A percentile compares a stretch with the other conserved stretches of the same genome.
These are phyloP conservation scores for Eremobia ochroleuca DNA, from an alignment of 2,888 invertebrate species.

Conservation along the genomic window DNA sequence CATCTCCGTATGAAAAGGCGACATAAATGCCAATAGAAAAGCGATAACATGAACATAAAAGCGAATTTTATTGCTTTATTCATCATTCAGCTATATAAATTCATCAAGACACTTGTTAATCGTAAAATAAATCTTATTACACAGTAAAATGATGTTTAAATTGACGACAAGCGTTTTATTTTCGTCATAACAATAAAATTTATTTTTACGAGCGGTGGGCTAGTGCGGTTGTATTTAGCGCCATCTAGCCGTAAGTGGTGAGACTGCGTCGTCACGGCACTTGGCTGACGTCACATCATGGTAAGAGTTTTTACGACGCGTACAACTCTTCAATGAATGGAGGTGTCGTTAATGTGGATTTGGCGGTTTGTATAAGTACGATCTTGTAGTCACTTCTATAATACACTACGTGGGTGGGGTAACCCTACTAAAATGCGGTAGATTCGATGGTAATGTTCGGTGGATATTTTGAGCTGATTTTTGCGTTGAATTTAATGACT, in stretches of 20 bases:
- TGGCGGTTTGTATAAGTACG: constrained; percentile 71
- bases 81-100: constrained; percentile 90
- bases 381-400: constrained; percentile 57
- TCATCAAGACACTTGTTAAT: constrained; percentile 91
- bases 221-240: constrained; percentile 79
- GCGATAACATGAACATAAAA: constrained; percentile 88
- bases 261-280: constrained; percentile 77
- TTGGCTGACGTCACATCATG: constrained; percentile 81
- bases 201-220: constrained; percentile 87
- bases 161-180: constrained; percentile 91
- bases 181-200: constrained; percentile 91
- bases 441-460: constrained; percentile 26
- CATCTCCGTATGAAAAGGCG: constrained; percentile 80
- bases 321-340: constrained; percentile 83
- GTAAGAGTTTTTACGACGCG: constrained; percentile 82
- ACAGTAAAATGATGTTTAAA: constrained; percentile 91
- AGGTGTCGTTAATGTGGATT: constrained; percentile 83
- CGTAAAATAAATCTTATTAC: constrained; percentile 91
- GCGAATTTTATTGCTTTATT: constrained; percentile 89
- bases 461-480: constrained; percentile 11
- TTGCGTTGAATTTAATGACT: constrained; percentile 12
- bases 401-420: constrained; percentile 43
- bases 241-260: constrained; percentile 81
- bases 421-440: constrained; percentile 29
- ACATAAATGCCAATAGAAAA: constrained; percentile 87